Percentiles rank a stretch among this genome's conserved stretches.
These are phyloP conservation scores for Pilophorus perplexus DNA, from an alignment of 2,888 invertebrate species.

Conservation along the genomic window DNA sequence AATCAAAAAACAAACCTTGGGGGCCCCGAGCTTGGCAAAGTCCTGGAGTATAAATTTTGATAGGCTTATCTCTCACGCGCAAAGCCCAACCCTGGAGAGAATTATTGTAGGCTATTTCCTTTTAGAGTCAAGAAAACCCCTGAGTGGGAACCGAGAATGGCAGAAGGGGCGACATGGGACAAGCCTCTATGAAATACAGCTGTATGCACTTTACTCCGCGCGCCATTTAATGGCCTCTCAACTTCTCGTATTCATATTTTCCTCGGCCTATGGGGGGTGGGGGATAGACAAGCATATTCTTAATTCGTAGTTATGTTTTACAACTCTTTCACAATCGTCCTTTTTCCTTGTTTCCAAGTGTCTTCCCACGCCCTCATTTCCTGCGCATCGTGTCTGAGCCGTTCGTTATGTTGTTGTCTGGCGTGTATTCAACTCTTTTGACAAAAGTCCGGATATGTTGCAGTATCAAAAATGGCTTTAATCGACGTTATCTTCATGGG, in stretches of 20 bases:
- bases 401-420: too few relatives aligned
- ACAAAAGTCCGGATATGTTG: too few relatives aligned
- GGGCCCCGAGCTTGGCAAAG: constrained; percentile 12
- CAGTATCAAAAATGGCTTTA: too few relatives aligned
- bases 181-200: constrained; percentile 22
- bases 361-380: too few relatives aligned
- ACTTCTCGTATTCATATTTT: constrained; percentile 27
- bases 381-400: too few relatives aligned
- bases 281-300: constrained; percentile 13
- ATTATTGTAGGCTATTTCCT: constrained; percentile 28
- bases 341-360: too few relatives aligned
- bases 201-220: constrained; percentile 17
- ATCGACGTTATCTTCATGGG: too few relatives aligned
- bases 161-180: neutral
- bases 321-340: too few relatives aligned
- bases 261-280: neutral
- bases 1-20: too few relatives aligned
- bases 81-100: constrained; percentile 6
- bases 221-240: constrained; percentile 23
- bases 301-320: constrained; percentile 19
- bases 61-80: constrained; percentile 23
- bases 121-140: neutral
- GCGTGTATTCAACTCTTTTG: too few relatives aligned
- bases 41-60: constrained; percentile 13
- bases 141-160: neutral